phyloP scores from a whole-genome alignment of 2,888 invertebrate genomes.

The Orchesella flavescens region DNA sequence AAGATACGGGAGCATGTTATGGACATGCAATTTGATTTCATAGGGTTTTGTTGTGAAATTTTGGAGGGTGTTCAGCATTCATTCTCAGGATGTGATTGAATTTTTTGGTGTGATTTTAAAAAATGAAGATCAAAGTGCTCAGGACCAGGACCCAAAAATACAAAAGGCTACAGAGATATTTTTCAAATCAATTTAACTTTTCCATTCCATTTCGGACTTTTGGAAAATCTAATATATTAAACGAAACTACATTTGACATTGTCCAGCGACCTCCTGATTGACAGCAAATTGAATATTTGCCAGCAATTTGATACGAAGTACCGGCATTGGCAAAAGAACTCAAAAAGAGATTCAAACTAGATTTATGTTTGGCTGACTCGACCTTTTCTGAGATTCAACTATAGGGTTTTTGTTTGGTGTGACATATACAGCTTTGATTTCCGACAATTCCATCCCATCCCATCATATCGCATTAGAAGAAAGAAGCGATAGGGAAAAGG shows the following conservation, averaged over 20 bases:
- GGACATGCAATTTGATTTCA: no score
- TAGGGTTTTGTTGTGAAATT: no score
- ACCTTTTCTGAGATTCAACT: constrained; percentile 22
- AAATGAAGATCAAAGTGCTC: no score
- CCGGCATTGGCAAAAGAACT: not conserved
- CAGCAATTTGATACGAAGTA: constrained; percentile 22
- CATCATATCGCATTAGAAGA: not conserved
- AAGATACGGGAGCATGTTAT: no score
- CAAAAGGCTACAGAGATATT: not conserved
- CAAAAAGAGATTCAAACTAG: not conserved
- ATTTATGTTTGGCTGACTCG: not conserved
- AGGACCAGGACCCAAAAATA: not conserved
- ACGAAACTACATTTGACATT: not conserved
- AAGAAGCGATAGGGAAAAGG: constrained; percentile 13
- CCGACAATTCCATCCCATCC: not conserved
- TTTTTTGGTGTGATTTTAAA: not conserved
- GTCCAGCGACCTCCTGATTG: constrained; percentile 32
- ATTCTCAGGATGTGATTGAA: no score
- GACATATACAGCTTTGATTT: not conserved
- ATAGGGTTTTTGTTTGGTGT: no score
- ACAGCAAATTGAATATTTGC: constrained; percentile 50
- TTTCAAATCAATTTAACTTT: not conserved
- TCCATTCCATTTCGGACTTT: not conserved
- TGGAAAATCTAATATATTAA: not conserved
- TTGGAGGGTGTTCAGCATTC: no score